Evolutionary conservation across 2,113 vertebrate genomes (phyloP), one percentile per base, ranked within the genome.

Genomic region (Etheostoma cragini): DNA sequence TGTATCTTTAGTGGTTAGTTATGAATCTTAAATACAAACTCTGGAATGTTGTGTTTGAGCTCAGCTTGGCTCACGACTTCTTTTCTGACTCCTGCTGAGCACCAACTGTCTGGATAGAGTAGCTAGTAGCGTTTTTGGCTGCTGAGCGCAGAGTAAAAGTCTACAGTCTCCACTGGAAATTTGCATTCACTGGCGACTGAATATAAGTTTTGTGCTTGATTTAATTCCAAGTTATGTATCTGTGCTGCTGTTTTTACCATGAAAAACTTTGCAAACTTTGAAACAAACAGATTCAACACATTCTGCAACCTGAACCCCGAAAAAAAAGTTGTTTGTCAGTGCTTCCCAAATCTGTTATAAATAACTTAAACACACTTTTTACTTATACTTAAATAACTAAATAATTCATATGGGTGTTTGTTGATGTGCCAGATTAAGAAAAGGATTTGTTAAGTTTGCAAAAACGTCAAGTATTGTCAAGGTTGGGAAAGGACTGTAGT

Each of bases 11-110:
- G 14, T 22, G 54, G 49, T 6, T 56, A 24, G 57, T 76, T 62
- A 53, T 66, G 49, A 68, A 76, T 50, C n/a, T 64, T 67, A 53
- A 78, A 71, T 1, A 13, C 21, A 21, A 72, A 33, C 17, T 47
- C 54, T 15, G 24, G 3, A 52, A 19, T 11, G 10, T 42, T 11
- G n/a, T 54, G 54, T 2, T 68, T 80, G 5, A 63, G 24, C 64
- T 67, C 46, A 77, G 75, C 66, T 53, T 52, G 76, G 63, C 16
- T 79, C 47, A 70, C 38, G n/a, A 67, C 24, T 75, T 83, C 17
- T 57, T 8, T 45, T 63, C 24, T 12, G 67, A 77, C 60, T 77
- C 82, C 88, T 17, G 65, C 84, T 88, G 88, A 78, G 74, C 82
- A 67, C 75, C 78, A 70, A 79, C 76, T 85, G 84, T 57, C 81